Conservation (phyloP, 2,113 vertebrate genomes). For the Gadus chalcogrammus region DNA sequence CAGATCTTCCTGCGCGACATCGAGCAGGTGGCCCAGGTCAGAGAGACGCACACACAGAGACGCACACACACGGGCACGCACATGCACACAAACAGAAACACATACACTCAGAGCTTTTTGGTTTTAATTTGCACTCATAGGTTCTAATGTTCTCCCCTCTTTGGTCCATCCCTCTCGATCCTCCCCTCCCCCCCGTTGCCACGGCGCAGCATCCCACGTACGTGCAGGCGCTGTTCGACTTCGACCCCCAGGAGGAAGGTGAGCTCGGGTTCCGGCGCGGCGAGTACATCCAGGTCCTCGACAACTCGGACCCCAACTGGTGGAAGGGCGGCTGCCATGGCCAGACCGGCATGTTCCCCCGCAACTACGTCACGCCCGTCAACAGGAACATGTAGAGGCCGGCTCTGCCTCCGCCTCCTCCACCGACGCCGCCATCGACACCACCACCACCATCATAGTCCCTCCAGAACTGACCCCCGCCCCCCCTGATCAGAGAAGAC, state of each 20-base stretch:
- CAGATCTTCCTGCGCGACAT: constrained; percentile 98
- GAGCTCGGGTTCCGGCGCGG: constrained; percentile 97
- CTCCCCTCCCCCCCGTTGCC: background rate
- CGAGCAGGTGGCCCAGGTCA: constrained; percentile 96
- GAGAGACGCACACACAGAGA: constrained; percentile 6
- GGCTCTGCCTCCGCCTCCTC: constrained; percentile 30
- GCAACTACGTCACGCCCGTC: constrained; percentile 97
- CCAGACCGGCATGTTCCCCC: constrained; percentile 98
- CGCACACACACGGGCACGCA: background rate
- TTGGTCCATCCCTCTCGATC: background rate
- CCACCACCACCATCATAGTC: constrained; percentile 20
- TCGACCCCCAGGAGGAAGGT: constrained; percentile 97
- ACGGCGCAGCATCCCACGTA: constrained; percentile 75
- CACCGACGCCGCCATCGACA: background rate
- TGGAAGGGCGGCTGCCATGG: constrained; percentile 98
- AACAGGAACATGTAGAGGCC: constrained; percentile 90
- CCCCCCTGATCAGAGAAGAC: background rate
- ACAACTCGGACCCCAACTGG: constrained; percentile 99
- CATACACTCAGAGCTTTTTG: background rate
- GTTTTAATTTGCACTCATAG: background rate
- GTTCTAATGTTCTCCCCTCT: background rate
- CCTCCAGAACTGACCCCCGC: background rate
- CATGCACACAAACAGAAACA: too few relatives aligned
- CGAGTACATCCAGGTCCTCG: constrained; percentile 98
- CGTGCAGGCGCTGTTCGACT: constrained; percentile 98